Evolutionary conservation across 2,113 vertebrate species (phyloP).

Genomic region (Rousettus leschenaultii): DNA sequence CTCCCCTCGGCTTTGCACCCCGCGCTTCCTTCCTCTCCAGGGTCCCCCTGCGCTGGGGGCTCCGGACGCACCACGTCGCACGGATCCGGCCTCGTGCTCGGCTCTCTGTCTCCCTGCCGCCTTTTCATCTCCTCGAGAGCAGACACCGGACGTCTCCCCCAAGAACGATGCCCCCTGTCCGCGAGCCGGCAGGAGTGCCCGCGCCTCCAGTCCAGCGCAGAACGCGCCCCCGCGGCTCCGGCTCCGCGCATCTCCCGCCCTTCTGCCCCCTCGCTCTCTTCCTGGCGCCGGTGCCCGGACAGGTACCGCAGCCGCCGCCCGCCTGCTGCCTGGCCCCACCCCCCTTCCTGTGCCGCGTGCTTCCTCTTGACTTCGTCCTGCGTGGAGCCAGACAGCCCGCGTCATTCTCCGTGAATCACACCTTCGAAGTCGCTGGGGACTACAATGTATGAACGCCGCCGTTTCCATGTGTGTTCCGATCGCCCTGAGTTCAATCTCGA

Average conservation of each 20-base stretch:
- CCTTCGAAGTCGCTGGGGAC: not conserved
- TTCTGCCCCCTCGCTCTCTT: not conserved
- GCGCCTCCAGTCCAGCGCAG: accelerated
- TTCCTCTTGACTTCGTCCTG: not conserved
- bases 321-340: accelerated
- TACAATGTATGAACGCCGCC: not conserved
- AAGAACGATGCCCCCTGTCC: accelerated
- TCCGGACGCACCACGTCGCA: not conserved
- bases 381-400: not conserved
- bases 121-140: not conserved
- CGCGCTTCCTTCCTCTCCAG: accelerated
- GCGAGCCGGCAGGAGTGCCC: not conserved
- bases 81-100: too few species aligned
- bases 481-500: not conserved
- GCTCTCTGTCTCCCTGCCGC: not conserved
- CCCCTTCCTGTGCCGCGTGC: not conserved
- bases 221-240: accelerated
- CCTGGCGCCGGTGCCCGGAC: not conserved
- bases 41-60: accelerated
- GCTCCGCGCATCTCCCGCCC: accelerated
- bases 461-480: not conserved
- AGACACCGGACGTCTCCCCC: not conserved
- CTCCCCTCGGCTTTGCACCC: not conserved
- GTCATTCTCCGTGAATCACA: not conserved
- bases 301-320: accelerated